These are phyloP conservation scores for Platycercus adscitus DNA, from an alignment of 2,113 vertebrate species.

Conservation along the genomic window DNA sequence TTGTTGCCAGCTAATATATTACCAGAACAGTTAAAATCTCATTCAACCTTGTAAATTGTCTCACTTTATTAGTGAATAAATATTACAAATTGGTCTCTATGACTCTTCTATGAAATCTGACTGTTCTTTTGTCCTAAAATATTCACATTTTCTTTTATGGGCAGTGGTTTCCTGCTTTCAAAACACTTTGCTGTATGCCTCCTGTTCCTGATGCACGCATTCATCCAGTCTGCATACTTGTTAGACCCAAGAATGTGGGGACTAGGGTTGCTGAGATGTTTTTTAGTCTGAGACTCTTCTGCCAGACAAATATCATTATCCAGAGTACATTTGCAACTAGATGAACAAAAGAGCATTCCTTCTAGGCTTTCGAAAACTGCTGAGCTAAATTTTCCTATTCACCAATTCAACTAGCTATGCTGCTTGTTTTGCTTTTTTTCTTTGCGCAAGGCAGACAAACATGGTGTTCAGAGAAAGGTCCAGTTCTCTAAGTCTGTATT, in stretches of 20 bases:
- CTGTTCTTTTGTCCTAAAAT: not conserved
- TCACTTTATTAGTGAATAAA: not conserved
- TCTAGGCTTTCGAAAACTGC: not conserved
- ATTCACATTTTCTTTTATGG: not conserved
- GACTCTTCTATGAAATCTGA: not conserved
- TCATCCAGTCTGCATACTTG: not conserved
- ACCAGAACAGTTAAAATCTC: slow-evolving; percentile 10
- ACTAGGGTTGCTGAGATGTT: not conserved
- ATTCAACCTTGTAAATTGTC: not conserved
- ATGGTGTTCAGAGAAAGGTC: not conserved
- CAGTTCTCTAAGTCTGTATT: not conserved
- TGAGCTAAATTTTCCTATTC: not conserved
- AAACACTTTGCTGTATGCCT: not conserved
- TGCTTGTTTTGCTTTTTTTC: not conserved
- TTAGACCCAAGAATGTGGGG: not conserved
- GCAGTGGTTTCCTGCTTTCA: not conserved
- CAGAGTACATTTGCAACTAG: not conserved
- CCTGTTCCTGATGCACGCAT: not conserved
- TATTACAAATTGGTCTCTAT: not conserved
- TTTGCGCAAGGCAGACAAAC: not conserved
- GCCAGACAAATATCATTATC: not conserved
- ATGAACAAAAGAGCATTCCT: not conserved
- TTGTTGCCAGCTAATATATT: slow-evolving; percentile 20
- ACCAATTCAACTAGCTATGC: not conserved
- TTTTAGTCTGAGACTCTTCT: not conserved